Evolutionary conservation across 2,888 invertebrate genomes (phyloP), one percentile per base, ranked within the genome.

Genomic region (Calephelis perditalis): DNA sequence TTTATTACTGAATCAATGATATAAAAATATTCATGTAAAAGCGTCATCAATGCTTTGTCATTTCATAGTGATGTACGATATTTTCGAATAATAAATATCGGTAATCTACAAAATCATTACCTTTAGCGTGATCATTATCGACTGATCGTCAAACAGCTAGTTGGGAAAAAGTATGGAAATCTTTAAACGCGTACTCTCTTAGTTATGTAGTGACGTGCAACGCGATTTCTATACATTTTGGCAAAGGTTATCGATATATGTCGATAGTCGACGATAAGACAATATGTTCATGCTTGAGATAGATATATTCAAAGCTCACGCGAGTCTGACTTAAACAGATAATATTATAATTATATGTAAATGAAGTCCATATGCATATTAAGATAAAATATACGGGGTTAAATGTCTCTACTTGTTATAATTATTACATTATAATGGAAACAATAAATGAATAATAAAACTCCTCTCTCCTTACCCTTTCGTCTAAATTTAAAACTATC

Each of bases 391-490:
- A 78, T 79, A 79, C 67, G 74, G 74, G 73, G 69, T 70, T 83
- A 79, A 75, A 81, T 75, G 74, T 71, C 67, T 65, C 68, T 70
- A 70, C 65, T 65, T 66, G 67, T 64, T 59, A 65, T 66, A 60
- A 67, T 67, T 40, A 40, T 5, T 75, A 79, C 75, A 80, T 79
- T 79, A 74, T 70, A 81, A 83, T 81, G 72, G 82, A 88, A 86
- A 87, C 81, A 89, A 90, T 88, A 90, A 89, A 85, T 89, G 89
- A 81, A 89, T 87, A 89, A 89, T 88, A 89, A 90, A 90, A 89
- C 87, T 73, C 74, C 71, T 74, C 76, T 69, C 71, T 70, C 71
- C 68, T 67, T 72, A 73, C 73, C 52, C 72, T 71, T 66, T 69
- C 75, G 62, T 73, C 67, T 72, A 67, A 70, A 72, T 71, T 71